phyloP scores from a whole-genome alignment of 2,888 invertebrate species.

The Drosophila pseudotakahashii region DNA sequence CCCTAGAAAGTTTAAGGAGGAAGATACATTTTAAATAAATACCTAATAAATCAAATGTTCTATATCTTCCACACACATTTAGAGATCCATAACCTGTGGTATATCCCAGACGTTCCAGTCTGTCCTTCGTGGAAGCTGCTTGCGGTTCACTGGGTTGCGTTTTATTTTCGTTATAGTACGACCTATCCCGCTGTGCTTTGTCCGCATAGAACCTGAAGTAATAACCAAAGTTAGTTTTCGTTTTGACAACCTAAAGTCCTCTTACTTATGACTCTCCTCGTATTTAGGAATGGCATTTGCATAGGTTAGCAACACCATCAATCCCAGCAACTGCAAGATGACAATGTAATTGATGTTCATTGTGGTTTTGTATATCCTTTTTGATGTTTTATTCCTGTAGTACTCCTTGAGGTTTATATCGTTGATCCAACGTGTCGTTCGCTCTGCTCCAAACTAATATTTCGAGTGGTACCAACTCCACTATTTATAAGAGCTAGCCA shows the following conservation, averaged over 20 bases:
- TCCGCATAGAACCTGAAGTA: slow-evolving; percentile 65
- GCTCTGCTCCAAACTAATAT: slow-evolving; percentile 58
- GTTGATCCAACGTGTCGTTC: slow-evolving; percentile 21
- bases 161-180: slow-evolving; percentile 81
- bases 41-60: neutral
- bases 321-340: slow-evolving; percentile 33
- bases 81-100: slow-evolving; percentile 83
- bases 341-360: slow-evolving; percentile 57
- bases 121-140: slow-evolving; percentile 80
- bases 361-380: slow-evolving; percentile 10
- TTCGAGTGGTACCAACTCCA: slow-evolving; percentile 32
- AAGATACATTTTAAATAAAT: neutral
- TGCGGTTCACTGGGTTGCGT: slow-evolving; percentile 74
- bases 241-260: neutral
- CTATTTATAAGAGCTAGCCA: slow-evolving; percentile 61
- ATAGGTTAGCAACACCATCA: slow-evolving; percentile 43
- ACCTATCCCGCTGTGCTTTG: slow-evolving; percentile 79
- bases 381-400: neutral
- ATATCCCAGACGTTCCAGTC: slow-evolving; percentile 82
- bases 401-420: neutral
- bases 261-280: slow-evolving; percentile 70
- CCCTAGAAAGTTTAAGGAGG: slow-evolving; percentile 66
- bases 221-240: neutral
- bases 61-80: slow-evolving; percentile 61
- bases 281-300: slow-evolving; percentile 67